These are phyloP conservation scores for Leptinotarsa texana DNA, from an alignment of 1,140 invertebrate species.

Conservation along the genomic window DNA sequence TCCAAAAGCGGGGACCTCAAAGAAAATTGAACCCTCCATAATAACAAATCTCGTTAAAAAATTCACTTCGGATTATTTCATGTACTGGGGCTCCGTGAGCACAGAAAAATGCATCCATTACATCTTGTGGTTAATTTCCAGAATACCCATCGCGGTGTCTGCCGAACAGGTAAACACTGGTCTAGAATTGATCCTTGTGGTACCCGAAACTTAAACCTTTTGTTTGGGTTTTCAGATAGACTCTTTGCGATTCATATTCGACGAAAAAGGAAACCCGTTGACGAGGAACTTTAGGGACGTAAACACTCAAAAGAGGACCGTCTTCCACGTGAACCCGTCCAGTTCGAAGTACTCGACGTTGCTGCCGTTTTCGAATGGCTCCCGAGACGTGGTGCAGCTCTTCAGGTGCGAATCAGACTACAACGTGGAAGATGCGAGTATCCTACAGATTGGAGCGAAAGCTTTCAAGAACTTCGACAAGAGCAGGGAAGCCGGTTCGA, in stretches of 20 bases:
- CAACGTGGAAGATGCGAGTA: not conserved
- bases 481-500: no score
- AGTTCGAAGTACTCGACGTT: slow-evolving; percentile 46
- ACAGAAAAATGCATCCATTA: slow-evolving; percentile 47
- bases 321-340: slow-evolving; percentile 51
- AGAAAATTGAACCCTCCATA: slow-evolving; percentile 56
- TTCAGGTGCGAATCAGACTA: not conserved
- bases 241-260: slow-evolving; percentile 45
- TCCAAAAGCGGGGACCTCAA: slow-evolving; percentile 57
- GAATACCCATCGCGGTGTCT: slow-evolving; percentile 50
- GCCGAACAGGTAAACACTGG: slow-evolving; percentile 46
- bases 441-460: not conserved
- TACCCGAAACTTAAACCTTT: no score
- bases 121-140: slow-evolving; percentile 52
- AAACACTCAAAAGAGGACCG: slow-evolving; percentile 26
- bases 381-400: slow-evolving; percentile 10
- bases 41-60: slow-evolving; percentile 60
- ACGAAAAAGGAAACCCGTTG: slow-evolving; percentile 47
- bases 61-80: slow-evolving; percentile 66
- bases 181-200: not conserved
- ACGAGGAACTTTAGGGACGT: slow-evolving; percentile 49
- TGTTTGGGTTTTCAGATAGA: slow-evolving; percentile 42
- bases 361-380: slow-evolving; percentile 30
- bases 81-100: slow-evolving; percentile 68
- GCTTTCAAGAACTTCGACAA: no score